Evolutionary conservation across 1,140 invertebrate species (phyloP), one percentile per base, ranked within the genome.

Genomic region (Portunus trituberculatus): DNA sequence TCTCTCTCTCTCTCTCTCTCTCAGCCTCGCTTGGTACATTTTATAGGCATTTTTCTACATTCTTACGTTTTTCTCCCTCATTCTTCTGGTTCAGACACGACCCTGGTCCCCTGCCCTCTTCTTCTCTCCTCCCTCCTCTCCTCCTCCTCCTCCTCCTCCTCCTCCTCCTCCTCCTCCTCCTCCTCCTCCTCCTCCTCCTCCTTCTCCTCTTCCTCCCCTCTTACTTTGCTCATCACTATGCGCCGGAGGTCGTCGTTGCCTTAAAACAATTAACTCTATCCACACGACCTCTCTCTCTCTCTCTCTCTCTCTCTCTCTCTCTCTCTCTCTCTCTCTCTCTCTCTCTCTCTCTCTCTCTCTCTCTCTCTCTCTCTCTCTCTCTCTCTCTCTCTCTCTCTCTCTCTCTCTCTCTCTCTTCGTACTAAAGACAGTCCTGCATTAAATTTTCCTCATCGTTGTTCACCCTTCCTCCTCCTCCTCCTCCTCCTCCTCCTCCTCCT

Each of bases 311-410:
- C 46, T 52, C 32, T 52, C 28, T 67, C 46, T 28, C 12, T 48
- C 32, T 88, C 46, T 48, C 46, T 48, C 32, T 45, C 46, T 88
- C 46, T 45, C 46, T 88, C 87, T 29, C 29, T 25, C 12, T 88
- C 87, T 29, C 25, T 88, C 87, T 45, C 32, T 48, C 46, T 88
- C 67, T 76, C 67, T 76, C 67, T n/a, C 67, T n/a, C 67, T n/a
- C 67, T n/a, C 25, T n/a, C 67, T n/a, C 67, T n/a, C 25, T n/a
- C 25, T n/a, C 25, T n/a, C 25, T 2, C 7, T 76, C 87, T 89
- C 87, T 89, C 87, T 39, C 32, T 89, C 87, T 89, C 87, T 89
- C 87, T 89, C 87, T 89, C 87, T 89, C 87, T 87, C 87, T 89
- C 87, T 89, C 87, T 89, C 87, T 46, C 87, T 89, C 87, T 89